phyloP scores from a whole-genome alignment of 1,140 invertebrate species.

The Drosophila kikkawai region DNA sequence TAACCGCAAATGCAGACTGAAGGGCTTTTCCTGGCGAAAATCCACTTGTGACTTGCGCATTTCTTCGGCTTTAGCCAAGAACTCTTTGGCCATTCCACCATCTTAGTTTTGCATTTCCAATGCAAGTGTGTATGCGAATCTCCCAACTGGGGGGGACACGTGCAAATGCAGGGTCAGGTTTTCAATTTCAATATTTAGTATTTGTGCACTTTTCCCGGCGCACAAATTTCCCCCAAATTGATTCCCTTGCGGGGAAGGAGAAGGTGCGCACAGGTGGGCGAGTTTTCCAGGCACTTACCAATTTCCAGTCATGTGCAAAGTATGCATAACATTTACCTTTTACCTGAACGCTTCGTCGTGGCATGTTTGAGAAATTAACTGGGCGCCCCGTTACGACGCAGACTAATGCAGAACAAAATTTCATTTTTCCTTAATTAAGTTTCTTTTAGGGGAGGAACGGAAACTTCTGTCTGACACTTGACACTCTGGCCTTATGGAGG shows the following conservation, averaged over 20 bases:
- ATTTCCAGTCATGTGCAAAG: slow-evolving; percentile 52
- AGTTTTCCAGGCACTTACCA: slow-evolving; percentile 51
- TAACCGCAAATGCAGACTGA: slow-evolving; percentile 49
- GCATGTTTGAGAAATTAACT: slow-evolving; percentile 48
- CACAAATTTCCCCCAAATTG: slow-evolving; percentile 52
- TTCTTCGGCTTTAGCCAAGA: slow-evolving; percentile 33
- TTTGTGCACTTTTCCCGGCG: slow-evolving; percentile 3
- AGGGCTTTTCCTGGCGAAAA: slow-evolving; percentile 59
- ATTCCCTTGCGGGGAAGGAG: slow-evolving; percentile 24
- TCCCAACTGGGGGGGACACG: slow-evolving; percentile 24
- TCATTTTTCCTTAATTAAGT: slow-evolving; percentile 33
- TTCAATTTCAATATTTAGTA: slow-evolving; percentile 36
- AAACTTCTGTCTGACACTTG: slow-evolving; percentile 24
- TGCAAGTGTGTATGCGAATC: slow-evolving; percentile 20
- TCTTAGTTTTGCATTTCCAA: slow-evolving; percentile 52
- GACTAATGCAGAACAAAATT: slow-evolving; percentile 35
- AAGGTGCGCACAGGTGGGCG: slow-evolving; percentile 14
- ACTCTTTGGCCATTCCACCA: slow-evolving; percentile 31
- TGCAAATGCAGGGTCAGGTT: slow-evolving; percentile 30
- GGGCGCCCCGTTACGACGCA: slow-evolving; percentile 36
- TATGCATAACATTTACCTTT: slow-evolving; percentile 39
- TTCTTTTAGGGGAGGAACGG: slow-evolving; percentile 8
- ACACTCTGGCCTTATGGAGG: slow-evolving; percentile 1
- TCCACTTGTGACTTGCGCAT: slow-evolving; percentile 73
- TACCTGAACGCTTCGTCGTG: slow-evolving; percentile 12